phyloP scores from a whole-genome alignment of 2,797 vertebrate species.

The Hephaestus fuliginosus region DNA sequence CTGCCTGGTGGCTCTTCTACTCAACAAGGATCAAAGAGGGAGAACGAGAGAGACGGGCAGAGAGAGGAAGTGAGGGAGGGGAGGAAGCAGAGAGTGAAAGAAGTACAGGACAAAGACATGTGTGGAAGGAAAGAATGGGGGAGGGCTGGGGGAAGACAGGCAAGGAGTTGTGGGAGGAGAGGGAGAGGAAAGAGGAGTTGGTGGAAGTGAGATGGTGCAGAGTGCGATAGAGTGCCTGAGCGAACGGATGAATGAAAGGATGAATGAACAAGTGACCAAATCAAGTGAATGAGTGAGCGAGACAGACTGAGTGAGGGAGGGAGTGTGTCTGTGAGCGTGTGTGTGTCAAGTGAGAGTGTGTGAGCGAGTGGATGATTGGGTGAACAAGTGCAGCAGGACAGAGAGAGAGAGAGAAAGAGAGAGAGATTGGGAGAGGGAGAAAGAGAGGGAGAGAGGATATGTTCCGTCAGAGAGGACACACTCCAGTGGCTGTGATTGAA shows the following conservation, averaged over 20 bases:
- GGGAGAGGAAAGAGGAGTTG: slow-evolving; percentile 32
- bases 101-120: slow-evolving; percentile 57
- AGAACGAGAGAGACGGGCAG: slow-evolving; percentile 52
- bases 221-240: slow-evolving; percentile 38
- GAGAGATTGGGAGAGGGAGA: slow-evolving; percentile 43
- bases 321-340: slow-evolving; percentile 26
- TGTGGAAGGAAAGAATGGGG: slow-evolving; percentile 42
- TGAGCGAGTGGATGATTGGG: slow-evolving; percentile 61
- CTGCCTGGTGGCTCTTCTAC: slow-evolving; percentile 75
- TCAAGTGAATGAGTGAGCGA: slow-evolving; percentile 42
- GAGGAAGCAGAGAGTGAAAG: slow-evolving; percentile 69
- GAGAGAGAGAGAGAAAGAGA: slow-evolving; percentile 40
- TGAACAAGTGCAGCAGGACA: slow-evolving; percentile 71
- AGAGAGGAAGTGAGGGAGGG: slow-evolving; percentile 60
- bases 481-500: slow-evolving; percentile 85
- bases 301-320: slow-evolving; percentile 28
- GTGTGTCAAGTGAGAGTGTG: slow-evolving; percentile 36
- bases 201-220: slow-evolving; percentile 56
- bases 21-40: slow-evolving; percentile 73
- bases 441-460: slow-evolving; percentile 73
- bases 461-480: slow-evolving; percentile 84
- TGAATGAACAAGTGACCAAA: slow-evolving; percentile 55
- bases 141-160: slow-evolving; percentile 35
- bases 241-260: slow-evolving; percentile 40
- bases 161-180: slow-evolving; percentile 34